Evolutionary conservation across 2,888 invertebrate genomes (phyloP).

Genomic region (Anorthoa munda): DNA sequence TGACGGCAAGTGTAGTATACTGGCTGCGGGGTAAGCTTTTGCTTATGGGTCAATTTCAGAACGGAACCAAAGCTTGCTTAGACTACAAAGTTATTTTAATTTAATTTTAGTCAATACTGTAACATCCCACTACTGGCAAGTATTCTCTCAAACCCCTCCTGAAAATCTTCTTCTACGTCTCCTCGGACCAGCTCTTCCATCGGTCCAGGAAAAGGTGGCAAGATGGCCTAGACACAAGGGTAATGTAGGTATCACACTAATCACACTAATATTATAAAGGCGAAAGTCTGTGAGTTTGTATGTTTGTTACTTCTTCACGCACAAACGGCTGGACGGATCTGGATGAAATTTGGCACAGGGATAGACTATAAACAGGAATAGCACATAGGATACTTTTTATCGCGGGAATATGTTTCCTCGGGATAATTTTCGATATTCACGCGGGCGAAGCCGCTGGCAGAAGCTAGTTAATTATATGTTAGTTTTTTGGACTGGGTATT

Average conservation of each 20-base stretch:
- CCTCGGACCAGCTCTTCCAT: background rate
- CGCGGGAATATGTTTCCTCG: no score
- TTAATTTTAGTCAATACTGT: background rate
- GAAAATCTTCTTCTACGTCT: background rate
- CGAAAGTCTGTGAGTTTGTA: no score
- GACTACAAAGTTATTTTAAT: background rate
- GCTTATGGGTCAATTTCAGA: background rate
- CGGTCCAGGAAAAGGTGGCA: background rate
- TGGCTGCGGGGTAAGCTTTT: background rate
- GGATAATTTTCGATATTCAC: no score
- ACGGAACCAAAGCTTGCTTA: background rate
- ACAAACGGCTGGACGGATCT: no score
- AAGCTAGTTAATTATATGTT: no score
- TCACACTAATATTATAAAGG: no score
- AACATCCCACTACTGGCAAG: background rate
- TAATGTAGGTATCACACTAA: no score
- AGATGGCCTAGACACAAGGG: background rate
- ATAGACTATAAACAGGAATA: no score
- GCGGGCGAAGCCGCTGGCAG: no score
- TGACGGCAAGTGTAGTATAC: background rate
- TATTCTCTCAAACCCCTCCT: background rate
- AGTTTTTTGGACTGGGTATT: background rate
- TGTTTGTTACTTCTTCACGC: no score
- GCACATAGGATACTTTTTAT: no score
- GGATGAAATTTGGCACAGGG: no score